Evolutionary conservation across 2,888 invertebrate species (phyloP), one percentile per base, ranked within the genome.

Genomic region (Apamea crenata): DNA sequence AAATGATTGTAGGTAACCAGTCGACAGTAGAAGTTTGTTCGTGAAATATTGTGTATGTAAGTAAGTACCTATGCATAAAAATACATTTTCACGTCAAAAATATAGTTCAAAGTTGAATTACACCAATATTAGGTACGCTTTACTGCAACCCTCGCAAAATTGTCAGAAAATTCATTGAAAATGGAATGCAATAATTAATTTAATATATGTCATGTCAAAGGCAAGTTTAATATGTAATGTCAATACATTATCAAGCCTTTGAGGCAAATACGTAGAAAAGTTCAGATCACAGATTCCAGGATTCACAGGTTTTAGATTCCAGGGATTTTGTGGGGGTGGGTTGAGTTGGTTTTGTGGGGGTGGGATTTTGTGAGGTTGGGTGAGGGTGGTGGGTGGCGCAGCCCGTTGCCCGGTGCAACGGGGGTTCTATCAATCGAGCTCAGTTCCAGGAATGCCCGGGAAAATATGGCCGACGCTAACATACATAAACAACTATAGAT

Each of bases 351-450:
- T n/a, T n/a, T n/a, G n/a, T n/a, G n/a, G n/a, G n/a, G n/a, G n/a
- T n/a, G n/a, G n/a, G 50, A 77, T 50, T 63, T 36, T 21, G 16
- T 36, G 61, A 47, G 29, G 73, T 25, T 21, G 53, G 53, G 32
- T 5, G 40, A 6, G 78, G 78, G 71, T 18, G 79, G 59, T 29
- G 66, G 78, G 71, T 50, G 78, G 66, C 25, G 59, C 66, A 67
- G 53, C 25, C 47, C 25, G 12, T 12, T 29, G 10, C 25, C 16
- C 25, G 56, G 1, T 80, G 80, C 78, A 80, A n/a, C 47, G 70
- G 65, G 78, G 7, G 14, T 36, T 36, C 10, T 10, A 32, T 47
- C 0, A 66, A 56, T 29, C 32, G 66, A 78, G 71, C 71, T 78
- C 18, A 3, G 16, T 66, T n/a, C 78, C 59, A 25, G 18, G 66